Evolutionary conservation across 1,140 invertebrate genomes (phyloP).

Genomic region (Leguminivora glycinivorella): DNA sequence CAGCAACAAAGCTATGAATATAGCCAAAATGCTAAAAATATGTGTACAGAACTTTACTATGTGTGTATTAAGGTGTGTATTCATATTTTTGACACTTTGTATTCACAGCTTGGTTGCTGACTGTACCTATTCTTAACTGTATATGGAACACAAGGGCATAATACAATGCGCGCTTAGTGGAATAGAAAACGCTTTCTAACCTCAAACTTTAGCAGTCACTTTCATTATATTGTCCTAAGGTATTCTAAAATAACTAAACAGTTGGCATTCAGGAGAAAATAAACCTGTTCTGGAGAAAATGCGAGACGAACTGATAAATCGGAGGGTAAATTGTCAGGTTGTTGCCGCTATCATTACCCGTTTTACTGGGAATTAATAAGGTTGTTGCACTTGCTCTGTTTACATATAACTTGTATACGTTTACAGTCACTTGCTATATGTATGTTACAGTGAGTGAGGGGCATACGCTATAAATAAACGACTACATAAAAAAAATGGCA

Average conservation of each 20-base stretch:
- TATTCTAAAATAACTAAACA: background rate
- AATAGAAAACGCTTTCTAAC: background rate
- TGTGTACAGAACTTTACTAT: too few relatives aligned
- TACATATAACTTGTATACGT: too few relatives aligned
- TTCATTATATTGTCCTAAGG: background rate
- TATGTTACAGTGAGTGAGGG: too few relatives aligned
- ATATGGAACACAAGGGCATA: background rate
- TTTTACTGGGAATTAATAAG: background rate
- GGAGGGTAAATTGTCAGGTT: background rate
- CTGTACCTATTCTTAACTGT: too few relatives aligned
- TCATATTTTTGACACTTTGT: too few relatives aligned
- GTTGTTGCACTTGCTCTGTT: background rate
- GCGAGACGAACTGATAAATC: slow-evolving; percentile 1
- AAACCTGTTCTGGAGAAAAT: slow-evolving; percentile 5
- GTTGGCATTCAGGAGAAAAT: slow-evolving; percentile 2
- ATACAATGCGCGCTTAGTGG: background rate
- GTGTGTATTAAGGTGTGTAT: too few relatives aligned
- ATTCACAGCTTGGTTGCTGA: too few relatives aligned
- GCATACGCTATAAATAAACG: too few relatives aligned
- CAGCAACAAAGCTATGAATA: too few relatives aligned
- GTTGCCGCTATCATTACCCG: slow-evolving; percentile 15
- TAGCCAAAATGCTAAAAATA: too few relatives aligned
- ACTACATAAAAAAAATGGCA: too few relatives aligned
- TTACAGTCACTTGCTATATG: too few relatives aligned
- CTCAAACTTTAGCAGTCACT: background rate